Evolutionary conservation across 2,113 vertebrate genomes (phyloP).

Genomic region (Genyomyrus donnyi): DNA sequence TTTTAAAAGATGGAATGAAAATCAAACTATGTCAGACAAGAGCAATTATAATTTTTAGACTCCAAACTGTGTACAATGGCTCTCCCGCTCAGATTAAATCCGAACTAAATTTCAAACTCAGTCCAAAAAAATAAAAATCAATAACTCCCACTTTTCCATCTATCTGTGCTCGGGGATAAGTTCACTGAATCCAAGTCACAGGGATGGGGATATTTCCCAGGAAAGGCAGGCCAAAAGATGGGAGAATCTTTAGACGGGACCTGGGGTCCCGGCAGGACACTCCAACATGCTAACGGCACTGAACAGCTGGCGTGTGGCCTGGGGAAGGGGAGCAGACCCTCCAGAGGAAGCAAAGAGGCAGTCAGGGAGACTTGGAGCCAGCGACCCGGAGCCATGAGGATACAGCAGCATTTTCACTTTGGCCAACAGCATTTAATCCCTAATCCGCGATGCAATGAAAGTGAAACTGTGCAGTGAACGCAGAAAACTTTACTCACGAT

Average conservation of each 20-base stretch:
- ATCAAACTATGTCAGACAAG: conserved; percentile 11
- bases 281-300: background rate
- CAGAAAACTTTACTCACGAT: background rate
- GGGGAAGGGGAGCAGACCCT: background rate
- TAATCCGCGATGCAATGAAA: background rate
- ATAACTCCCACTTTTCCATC: background rate
- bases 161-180: background rate
- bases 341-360: background rate
- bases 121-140: background rate
- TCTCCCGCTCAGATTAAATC: background rate
- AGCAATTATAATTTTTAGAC: conserved; percentile 6
- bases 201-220: background rate
- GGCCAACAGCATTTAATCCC: background rate
- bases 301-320: background rate
- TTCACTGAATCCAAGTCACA: background rate
- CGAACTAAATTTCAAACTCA: background rate
- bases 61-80: conserved; percentile 6
- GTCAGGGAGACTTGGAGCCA: background rate
- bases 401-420: background rate
- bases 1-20: conserved; percentile 8
- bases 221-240: background rate
- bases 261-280: background rate
- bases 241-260: background rate
- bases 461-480: background rate
- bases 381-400: background rate